Base-by-base conservation (phyloP, 2,113 vertebrate species). In the Nicator chloris region DNA sequence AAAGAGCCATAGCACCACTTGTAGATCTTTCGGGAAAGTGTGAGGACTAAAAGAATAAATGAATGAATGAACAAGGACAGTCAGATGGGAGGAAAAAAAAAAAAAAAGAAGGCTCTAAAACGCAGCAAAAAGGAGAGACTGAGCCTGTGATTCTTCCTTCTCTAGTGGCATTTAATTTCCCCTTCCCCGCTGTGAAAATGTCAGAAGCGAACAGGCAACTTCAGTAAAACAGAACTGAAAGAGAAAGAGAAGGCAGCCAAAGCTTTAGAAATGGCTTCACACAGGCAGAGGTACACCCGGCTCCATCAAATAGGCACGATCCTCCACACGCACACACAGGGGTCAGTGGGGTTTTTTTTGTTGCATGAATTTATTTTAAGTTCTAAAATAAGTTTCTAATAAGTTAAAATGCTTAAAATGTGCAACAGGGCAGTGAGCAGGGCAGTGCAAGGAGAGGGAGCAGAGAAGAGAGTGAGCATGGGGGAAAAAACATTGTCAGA, bases 251-350 rank as follows among this genome's bases (percentile, higher is more conserved):
- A 87, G 49, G 64, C 56, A 81, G 60, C 17, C 69, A 66, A 86
- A 49, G 60, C 69, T 68, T 92, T 56, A 88, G 76, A 90, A 92
- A 60, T 53, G 44, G 71, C 72, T 95, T 90, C 64, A 35, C 47
- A 30, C 64, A 44, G 69, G 47, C 45, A 83, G 44, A 80, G 33
- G 23, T 60, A 33, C n/a, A 40, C 10, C 56, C 0, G 0, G 40
- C 37, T 27, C 37, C 0, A 0, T 45, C 65, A 59, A 73, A 50
- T 1, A 81, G 51, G 60, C 2, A 0, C 0, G 0, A 49, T 83
- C 31, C 45, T 68, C 35, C 76, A 76, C 53, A 82, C 54, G 80
- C 22, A 82, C 60, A 86, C 11, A 0, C 19, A 40, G 50, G 51
- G 45, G 5, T 56, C 81, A 83, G 72, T 3, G 1, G 15, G 12